A percentile compares a stretch with the other conserved stretches of the same genome.
These are phyloP conservation scores for Pseudomyrmex pallidus DNA, from an alignment of 1,140 invertebrate genomes.

Conservation along the genomic window DNA sequence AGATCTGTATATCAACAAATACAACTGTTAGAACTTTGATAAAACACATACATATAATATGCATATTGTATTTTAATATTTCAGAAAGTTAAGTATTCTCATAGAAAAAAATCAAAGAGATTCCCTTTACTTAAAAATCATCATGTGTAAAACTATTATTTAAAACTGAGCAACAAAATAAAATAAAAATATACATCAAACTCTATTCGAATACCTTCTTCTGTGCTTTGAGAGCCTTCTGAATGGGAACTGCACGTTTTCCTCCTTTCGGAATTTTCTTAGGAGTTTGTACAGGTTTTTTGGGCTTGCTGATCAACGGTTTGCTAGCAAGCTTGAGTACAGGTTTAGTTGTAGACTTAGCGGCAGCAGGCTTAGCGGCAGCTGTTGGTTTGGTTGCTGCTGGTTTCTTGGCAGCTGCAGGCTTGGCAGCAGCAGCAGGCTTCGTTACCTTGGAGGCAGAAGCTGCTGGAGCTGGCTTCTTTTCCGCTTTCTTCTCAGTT, in stretches of 20 bases:
- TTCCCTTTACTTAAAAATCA: constrained; percentile 85
- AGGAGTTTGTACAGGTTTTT: constrained; percentile 86
- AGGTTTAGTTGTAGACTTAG: constrained; percentile 85
- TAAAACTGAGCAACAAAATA: neutral
- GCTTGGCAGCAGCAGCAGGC: constrained; percentile 74
- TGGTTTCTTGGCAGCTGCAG: constrained; percentile 75
- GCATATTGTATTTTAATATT: constrained; percentile 15
- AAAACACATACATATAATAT: neutral
- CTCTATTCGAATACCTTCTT: constrained; percentile 88
- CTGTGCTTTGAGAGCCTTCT: constrained; percentile 90
- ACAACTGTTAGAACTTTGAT: constrained; percentile 19
- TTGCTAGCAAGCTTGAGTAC: constrained; percentile 84
- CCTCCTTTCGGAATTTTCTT: constrained; percentile 86
- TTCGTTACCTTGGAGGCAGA: constrained; percentile 78
- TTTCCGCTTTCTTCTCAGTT: constrained; percentile 86
- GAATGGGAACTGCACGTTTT: constrained; percentile 83
- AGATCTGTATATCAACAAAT: constrained; percentile 87
- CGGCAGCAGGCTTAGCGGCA: constrained; percentile 81
- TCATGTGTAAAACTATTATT: constrained; percentile 74
- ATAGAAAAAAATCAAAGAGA: constrained; percentile 85
- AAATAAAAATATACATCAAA: neutral
- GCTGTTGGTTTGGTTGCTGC: constrained; percentile 79
- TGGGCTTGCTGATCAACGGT: constrained; percentile 86
- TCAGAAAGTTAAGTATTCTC: constrained; percentile 82
- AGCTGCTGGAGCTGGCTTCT: constrained; percentile 82